phyloP scores from a whole-genome alignment of 92 coral and sea anemone genomes.

The Galaxea fascicularis region DNA sequence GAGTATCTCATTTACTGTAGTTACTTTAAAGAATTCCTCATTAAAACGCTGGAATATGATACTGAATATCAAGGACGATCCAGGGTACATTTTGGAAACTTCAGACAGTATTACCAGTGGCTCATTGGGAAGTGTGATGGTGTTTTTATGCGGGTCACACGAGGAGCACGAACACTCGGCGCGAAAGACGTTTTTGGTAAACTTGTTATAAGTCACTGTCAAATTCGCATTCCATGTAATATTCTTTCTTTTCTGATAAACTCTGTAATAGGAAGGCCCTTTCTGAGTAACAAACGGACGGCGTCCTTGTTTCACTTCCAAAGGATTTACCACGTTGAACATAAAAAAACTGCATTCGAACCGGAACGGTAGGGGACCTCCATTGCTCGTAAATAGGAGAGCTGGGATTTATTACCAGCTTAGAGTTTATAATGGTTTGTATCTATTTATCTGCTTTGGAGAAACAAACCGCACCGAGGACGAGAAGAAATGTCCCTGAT shows the following conservation, averaged over 20 bases:
- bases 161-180: constrained; percentile 64
- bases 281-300: constrained; percentile 71
- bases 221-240: constrained; percentile 63
- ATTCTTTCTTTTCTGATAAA: constrained; percentile 64
- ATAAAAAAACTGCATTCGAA: constrained; percentile 73
- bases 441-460: constrained; percentile 47
- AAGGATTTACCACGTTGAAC: constrained; percentile 75
- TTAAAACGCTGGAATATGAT: constrained; percentile 53
- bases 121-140: constrained; percentile 68
- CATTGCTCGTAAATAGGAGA: constrained; percentile 71
- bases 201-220: constrained; percentile 76
- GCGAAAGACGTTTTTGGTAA: constrained; percentile 66
- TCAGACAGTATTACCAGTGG: constrained; percentile 78
- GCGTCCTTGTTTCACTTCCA: constrained; percentile 69
- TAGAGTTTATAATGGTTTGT: constrained; percentile 55
- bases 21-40: constrained; percentile 73
- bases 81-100: constrained; percentile 68
- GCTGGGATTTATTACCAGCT: constrained; percentile 69
- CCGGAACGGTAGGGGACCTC: constrained; percentile 77
- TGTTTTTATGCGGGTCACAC: constrained; percentile 69
- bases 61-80: constrained; percentile 37
- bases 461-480: constrained; percentile 62
- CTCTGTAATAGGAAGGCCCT: constrained; percentile 86
- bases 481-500: constrained; percentile 25
- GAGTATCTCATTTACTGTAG: constrained; percentile 76